These are phyloP conservation scores for Motacilla alba DNA, from an alignment of 2,113 vertebrate species.

Conservation along the genomic window DNA sequence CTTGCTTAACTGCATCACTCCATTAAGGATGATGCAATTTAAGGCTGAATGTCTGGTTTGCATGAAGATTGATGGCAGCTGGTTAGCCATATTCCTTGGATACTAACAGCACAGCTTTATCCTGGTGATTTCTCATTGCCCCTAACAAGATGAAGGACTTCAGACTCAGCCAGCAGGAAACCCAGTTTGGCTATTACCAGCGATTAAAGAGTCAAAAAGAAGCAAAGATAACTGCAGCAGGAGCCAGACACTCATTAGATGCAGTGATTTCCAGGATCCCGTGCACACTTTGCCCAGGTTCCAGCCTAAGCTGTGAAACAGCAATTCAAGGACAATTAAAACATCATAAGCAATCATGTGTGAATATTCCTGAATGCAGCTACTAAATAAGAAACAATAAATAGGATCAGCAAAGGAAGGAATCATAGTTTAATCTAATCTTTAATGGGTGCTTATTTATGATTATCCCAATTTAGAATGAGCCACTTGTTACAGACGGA, in stretches of 20 bases:
- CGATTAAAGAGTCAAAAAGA: not conserved
- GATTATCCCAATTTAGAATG: not conserved
- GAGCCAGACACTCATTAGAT: not conserved
- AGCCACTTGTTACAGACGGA: not conserved
- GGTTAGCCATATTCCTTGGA: not conserved
- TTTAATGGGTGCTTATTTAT: conserved; percentile 10
- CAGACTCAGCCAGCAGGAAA: not conserved
- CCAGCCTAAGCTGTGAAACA: conserved; percentile 8
- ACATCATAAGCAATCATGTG: conserved; percentile 32
- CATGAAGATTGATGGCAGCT: conserved; percentile 41
- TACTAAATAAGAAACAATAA: not conserved
- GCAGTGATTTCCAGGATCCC: not conserved
- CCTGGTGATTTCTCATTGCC: not conserved
- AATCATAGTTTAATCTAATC: conserved; percentile 10
- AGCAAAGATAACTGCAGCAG: not conserved
- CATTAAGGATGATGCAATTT: conserved; percentile 5
- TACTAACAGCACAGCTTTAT: not conserved
- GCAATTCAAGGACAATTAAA: conserved; percentile 51
- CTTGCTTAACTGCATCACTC: conserved; percentile 18
- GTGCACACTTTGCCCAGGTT: not conserved
- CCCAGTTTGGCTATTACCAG: not conserved
- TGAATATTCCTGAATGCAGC: conserved; percentile 30
- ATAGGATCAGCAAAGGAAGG: not conserved
- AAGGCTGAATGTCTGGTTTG: conserved; percentile 22
- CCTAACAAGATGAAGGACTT: not conserved